Evolutionary conservation across 2,888 invertebrate genomes (phyloP).

Genomic region (Rutpela maculata): DNA sequence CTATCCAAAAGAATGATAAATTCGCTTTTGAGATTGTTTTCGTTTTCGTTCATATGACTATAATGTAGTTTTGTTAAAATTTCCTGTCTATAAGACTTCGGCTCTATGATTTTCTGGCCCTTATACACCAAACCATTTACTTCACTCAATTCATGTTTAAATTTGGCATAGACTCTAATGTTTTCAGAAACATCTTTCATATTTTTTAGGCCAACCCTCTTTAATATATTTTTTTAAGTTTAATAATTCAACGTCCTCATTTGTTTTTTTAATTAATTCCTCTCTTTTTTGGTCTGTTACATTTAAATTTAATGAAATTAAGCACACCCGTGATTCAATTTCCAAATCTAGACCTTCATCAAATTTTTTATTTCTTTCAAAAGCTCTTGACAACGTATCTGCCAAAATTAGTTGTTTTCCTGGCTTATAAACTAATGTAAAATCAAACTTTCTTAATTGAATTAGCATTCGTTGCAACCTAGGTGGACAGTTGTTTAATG

Average conservation of each 20-base stretch:
- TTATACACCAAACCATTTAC: conserved; percentile 50
- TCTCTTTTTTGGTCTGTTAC: no score
- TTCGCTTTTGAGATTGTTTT: conserved; percentile 53
- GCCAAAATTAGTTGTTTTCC: conserved; percentile 50
- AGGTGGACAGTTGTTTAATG: no score
- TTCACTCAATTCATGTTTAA: conserved; percentile 36
- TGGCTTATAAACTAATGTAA: conserved; percentile 45
- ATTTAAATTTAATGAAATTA: no score
- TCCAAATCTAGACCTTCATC: no score
- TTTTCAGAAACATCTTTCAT: conserved; percentile 33
- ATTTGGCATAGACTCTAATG: conserved; percentile 33
- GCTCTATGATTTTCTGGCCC: conserved; percentile 47
- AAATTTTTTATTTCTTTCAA: no score
- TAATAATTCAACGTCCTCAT: no score
- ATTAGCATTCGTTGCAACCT: conserved; percentile 51
- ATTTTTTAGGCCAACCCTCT: conserved; percentile 58
- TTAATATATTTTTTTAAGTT: background rate
- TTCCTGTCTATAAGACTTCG: conserved; percentile 38
- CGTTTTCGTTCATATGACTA: conserved; percentile 50
- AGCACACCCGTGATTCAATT: no score
- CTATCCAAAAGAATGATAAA: conserved; percentile 57
- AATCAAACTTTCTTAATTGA: conserved; percentile 40
- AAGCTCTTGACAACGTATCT: conserved; percentile 45
- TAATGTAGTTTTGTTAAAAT: conserved; percentile 43
- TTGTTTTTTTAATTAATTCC: no score